phyloP scores from a whole-genome alignment of 2,797 vertebrate genomes.

The Chanos chanos region DNA sequence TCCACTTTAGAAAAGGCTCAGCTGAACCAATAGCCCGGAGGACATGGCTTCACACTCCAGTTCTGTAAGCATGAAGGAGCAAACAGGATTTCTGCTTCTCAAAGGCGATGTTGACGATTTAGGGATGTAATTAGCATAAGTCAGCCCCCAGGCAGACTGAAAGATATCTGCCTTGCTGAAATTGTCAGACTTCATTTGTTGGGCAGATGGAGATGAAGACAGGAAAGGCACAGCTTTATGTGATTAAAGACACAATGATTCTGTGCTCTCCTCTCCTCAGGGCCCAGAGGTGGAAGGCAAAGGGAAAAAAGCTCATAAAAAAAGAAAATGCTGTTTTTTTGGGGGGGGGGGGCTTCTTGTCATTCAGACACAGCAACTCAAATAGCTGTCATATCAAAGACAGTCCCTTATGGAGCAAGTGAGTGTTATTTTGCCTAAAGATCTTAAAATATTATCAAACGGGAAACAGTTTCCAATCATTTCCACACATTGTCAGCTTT shows the following conservation, averaged over 20 bases:
- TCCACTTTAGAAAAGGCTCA: slow-evolving; percentile 37
- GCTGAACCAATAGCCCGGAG: slow-evolving; percentile 42
- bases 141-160: slow-evolving; percentile 37
- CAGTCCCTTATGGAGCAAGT: too few species aligned
- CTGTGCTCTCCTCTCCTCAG: slow-evolving; percentile 13
- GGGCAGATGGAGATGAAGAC: slow-evolving; percentile 37
- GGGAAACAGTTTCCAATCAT: too few species aligned
- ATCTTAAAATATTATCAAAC: too few species aligned
- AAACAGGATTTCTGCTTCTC: slow-evolving; percentile 40
- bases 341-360: too few species aligned
- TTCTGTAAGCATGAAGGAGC: slow-evolving; percentile 46
- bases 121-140: slow-evolving; percentile 52
- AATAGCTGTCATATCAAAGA: too few species aligned
- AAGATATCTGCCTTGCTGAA: slow-evolving; percentile 39
- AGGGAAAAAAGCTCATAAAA: too few species aligned
- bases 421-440: too few species aligned
- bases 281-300: too few species aligned
- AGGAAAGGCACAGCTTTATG: slow-evolving; percentile 22
- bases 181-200: slow-evolving; percentile 51
- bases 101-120: slow-evolving; percentile 45
- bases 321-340: too few species aligned
- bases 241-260: slow-evolving; percentile 28
- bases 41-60: slow-evolving; percentile 39
- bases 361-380: too few species aligned
- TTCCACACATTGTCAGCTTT: too few species aligned